Conservation (phyloP, 2,797 vertebrate species). For the Muscicapa striata region DNA sequence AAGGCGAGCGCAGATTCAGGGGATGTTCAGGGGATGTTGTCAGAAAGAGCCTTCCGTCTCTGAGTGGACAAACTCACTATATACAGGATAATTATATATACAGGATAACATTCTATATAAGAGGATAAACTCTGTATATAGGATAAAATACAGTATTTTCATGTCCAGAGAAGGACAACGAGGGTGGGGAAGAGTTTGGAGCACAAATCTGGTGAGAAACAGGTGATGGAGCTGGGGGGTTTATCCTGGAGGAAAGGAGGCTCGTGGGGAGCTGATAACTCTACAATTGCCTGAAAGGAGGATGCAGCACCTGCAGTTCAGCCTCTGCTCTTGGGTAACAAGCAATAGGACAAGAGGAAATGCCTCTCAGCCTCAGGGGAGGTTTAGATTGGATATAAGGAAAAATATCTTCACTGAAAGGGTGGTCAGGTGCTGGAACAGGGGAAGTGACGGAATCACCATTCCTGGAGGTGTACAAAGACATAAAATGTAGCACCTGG, state of each 20-base stretch:
- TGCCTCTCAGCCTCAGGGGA: background rate
- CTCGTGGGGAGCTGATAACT: rapidly evolving
- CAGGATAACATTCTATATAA: too few species aligned
- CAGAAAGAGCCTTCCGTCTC: background rate
- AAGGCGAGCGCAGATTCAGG: background rate
- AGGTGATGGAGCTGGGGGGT: background rate
- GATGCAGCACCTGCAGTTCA: rapidly evolving
- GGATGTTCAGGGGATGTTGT: rapidly evolving
- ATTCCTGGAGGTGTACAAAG: background rate
- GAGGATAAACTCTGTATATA: too few species aligned
- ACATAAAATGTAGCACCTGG: background rate
- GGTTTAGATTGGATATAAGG: background rate
- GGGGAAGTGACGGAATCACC: background rate
- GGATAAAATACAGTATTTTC: background rate
- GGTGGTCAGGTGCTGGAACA: too few species aligned
- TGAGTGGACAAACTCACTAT: background rate
- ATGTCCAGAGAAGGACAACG: background rate
- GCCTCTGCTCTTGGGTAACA: background rate
- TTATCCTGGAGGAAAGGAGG: background rate
- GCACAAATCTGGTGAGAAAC: too few species aligned
- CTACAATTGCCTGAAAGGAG: background rate
- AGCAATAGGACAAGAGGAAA: background rate
- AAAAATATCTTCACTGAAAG: background rate
- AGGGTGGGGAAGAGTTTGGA: background rate
- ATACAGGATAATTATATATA: background rate